These are phyloP conservation scores for Dastarcus helophoroides DNA, from an alignment of 2,888 invertebrate species.

Conservation along the genomic window DNA sequence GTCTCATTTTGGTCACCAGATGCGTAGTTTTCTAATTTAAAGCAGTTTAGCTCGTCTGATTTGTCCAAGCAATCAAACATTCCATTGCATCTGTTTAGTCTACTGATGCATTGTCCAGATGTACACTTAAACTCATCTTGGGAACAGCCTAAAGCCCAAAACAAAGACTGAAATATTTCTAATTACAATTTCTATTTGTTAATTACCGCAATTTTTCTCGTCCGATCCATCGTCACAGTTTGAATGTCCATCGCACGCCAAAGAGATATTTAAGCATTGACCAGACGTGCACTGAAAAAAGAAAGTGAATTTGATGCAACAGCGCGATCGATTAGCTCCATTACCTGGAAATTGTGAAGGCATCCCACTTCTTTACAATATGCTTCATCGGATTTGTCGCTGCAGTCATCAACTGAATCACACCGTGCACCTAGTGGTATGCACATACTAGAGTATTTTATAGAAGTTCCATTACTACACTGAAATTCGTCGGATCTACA, in stretches of 20 bases:
- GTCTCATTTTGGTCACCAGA: slow-evolving; percentile 13
- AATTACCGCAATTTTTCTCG: slow-evolving; percentile 44
- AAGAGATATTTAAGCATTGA: slow-evolving; percentile 46
- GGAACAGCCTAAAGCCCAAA: slow-evolving; percentile 37
- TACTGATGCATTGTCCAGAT: slow-evolving; percentile 45
- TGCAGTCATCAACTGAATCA: slow-evolving; percentile 49
- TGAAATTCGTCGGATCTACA: slow-evolving; percentile 48
- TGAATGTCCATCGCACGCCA: slow-evolving; percentile 50
- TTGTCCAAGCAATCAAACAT: slow-evolving; percentile 47
- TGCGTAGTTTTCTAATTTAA: slow-evolving; percentile 17
- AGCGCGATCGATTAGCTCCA: too few relatives aligned
- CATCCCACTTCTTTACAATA: slow-evolving; percentile 46
- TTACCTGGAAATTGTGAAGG: slow-evolving; percentile 45
- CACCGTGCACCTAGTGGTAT: slow-evolving; percentile 40
- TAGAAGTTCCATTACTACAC: slow-evolving; percentile 46
- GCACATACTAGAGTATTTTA: slow-evolving; percentile 46
- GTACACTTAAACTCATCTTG: slow-evolving; percentile 45
- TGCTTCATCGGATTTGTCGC: slow-evolving; percentile 50
- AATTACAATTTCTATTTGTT: background rate
- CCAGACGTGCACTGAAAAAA: slow-evolving; percentile 42
- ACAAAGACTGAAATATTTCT: background rate
- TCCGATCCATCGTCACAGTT: slow-evolving; percentile 52
- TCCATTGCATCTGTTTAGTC: slow-evolving; percentile 45
- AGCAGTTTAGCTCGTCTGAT: slow-evolving; percentile 52
- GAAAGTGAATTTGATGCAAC: too few relatives aligned